phyloP scores from a whole-genome alignment of 2,888 invertebrate genomes.

The Eupithecia exiguata region DNA sequence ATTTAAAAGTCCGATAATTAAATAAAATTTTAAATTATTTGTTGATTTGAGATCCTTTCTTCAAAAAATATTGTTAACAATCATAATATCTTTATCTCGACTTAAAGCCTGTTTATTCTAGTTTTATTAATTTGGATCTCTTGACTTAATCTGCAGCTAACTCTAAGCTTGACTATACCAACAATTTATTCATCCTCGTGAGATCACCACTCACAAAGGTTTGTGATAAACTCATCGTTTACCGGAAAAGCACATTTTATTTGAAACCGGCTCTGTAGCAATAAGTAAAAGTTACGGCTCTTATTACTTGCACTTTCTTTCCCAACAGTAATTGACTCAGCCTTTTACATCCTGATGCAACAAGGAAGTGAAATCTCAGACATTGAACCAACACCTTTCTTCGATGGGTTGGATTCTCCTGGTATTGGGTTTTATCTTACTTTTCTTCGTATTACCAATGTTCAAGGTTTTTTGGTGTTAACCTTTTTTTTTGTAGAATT shows the following conservation, averaged over 20 bases:
- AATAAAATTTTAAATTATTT: too few relatives aligned
- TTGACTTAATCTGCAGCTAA: too few relatives aligned
- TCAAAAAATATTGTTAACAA: too few relatives aligned
- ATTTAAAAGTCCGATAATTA: too few relatives aligned
- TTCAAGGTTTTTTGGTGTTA: not conserved
- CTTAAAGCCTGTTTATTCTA: too few relatives aligned
- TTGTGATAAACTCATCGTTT: not conserved
- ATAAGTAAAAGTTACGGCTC: not conserved
- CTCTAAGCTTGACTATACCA: too few relatives aligned
- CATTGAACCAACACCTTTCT: slow-evolving; percentile 9
- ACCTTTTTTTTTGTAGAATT: not conserved
- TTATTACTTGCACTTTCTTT: slow-evolving; percentile 24
- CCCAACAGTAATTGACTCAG: slow-evolving; percentile 7
- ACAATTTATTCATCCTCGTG: not conserved
- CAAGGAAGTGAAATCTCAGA: slow-evolving; percentile 20
- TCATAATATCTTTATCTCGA: too few relatives aligned
- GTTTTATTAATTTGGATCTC: too few relatives aligned
- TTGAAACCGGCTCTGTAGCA: not conserved
- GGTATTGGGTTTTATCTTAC: not conserved
- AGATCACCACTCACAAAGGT: not conserved
- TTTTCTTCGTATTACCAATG: not conserved
- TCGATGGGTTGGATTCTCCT: slow-evolving; percentile 2
- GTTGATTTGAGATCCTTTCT: too few relatives aligned
- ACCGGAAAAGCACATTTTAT: not conserved
- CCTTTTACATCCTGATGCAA: slow-evolving; percentile 16